These are phyloP conservation scores for Timema cristinae DNA, from an alignment of 2,888 invertebrate genomes.

Conservation along the genomic window DNA sequence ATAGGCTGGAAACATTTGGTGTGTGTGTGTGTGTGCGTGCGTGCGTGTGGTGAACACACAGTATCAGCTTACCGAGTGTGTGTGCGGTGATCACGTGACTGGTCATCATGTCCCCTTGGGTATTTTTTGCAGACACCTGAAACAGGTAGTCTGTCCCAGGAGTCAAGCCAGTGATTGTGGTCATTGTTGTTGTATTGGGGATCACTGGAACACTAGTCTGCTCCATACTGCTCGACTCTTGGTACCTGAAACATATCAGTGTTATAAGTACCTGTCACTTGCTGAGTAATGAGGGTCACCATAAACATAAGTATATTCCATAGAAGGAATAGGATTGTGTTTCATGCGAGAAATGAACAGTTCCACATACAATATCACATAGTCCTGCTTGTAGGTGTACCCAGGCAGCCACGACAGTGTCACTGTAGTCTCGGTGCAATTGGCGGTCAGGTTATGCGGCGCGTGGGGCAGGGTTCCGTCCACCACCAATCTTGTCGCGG, in stretches of 20 bases:
- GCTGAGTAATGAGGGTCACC: too few species aligned
- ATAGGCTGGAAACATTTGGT: too few species aligned
- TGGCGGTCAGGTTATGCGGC: constrained; percentile 90
- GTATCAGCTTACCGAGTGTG: constrained; percentile 70
- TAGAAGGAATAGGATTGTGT: too few species aligned
- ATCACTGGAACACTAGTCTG: constrained; percentile 94
- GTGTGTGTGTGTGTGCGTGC: too few species aligned
- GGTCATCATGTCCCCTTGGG: constrained; percentile 92
- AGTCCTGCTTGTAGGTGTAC: constrained; percentile 92
- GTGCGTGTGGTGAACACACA: not conserved
- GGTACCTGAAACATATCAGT: constrained; percentile 54
- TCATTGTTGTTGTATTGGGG: constrained; percentile 82
- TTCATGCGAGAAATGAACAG: not conserved
- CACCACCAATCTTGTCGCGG: constrained; percentile 82
- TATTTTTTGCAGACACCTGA: constrained; percentile 92
- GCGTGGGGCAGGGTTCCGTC: constrained; percentile 98
- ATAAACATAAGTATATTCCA: too few species aligned
- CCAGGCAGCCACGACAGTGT: constrained; percentile 92
- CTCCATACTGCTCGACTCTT: constrained; percentile 80
- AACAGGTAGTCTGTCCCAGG: constrained; percentile 94
- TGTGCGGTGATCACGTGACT: constrained; percentile 87
- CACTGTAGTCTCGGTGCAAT: constrained; percentile 85
- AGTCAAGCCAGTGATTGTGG: constrained; percentile 84
- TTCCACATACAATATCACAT: constrained; percentile 73
- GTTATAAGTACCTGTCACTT: not conserved